Evolutionary conservation across 2,113 vertebrate species (phyloP).

Genomic region (Daboia siamensis): DNA sequence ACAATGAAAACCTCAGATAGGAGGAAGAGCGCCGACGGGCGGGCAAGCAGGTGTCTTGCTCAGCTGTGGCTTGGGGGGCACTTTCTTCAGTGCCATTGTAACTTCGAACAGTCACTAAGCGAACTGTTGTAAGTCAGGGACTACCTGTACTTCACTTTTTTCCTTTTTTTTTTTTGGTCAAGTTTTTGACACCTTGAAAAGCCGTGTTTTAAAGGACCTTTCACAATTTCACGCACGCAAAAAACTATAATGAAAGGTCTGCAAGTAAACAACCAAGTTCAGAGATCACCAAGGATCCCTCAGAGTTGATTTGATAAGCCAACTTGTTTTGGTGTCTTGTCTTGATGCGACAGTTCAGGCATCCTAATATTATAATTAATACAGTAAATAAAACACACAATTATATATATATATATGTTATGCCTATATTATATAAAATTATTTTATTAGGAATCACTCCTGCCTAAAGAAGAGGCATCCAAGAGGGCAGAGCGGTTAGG

Average conservation of each 20-base stretch:
- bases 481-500: background rate
- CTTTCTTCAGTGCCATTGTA: no score
- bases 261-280: background rate
- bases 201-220: no score
- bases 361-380: background rate
- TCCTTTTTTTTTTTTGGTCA: no score
- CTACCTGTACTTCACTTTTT: no score
- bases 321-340: background rate
- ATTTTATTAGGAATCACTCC: background rate
- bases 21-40: no score
- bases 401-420: background rate
- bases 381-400: background rate
- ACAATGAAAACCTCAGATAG: no score
- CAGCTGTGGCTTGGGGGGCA: no score
- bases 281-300: no score
- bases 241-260: background rate
- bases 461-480: background rate
- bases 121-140: no score
- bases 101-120: no score
- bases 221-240: background rate
- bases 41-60: no score
- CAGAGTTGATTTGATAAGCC: background rate
- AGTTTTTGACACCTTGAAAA: no score
- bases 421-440: background rate
- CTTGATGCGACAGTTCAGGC: background rate